Conservation (phyloP, 2,888 invertebrate genomes). For the Thumatha senex region DNA sequence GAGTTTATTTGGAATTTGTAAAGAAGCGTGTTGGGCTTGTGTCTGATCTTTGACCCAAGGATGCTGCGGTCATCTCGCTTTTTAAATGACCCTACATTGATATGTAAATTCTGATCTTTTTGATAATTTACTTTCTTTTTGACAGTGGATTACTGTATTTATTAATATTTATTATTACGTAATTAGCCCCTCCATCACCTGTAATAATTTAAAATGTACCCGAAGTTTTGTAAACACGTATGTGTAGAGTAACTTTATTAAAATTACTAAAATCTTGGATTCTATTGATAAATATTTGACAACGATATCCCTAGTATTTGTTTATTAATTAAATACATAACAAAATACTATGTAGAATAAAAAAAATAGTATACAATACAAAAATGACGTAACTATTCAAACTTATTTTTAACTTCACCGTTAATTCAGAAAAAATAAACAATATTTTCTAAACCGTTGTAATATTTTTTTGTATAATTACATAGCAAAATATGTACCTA, state of each 20-base stretch:
- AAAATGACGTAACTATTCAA: too few relatives aligned
- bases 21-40: constrained; percentile 42
- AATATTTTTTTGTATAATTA: too few relatives aligned
- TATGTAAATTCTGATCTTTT: constrained; percentile 33
- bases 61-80: constrained; percentile 40
- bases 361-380: too few relatives aligned
- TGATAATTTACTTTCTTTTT: constrained; percentile 12
- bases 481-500: too few relatives aligned
- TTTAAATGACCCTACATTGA: constrained; percentile 30
- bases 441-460: constrained; percentile 33
- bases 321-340: too few relatives aligned
- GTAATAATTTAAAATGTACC: too few relatives aligned
- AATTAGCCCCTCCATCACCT: background rate
- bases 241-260: background rate
- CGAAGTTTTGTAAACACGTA: too few relatives aligned
- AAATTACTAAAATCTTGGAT: background rate
- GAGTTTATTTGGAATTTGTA: constrained; percentile 34
- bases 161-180: background rate
- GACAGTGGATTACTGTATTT: constrained; percentile 7
- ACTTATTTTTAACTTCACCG: background rate
- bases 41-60: constrained; percentile 37
- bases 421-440: constrained; percentile 21
- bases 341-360: too few relatives aligned
- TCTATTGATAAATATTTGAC: background rate
- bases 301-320: too few relatives aligned